Evolutionary conservation across 2,888 invertebrate species (phyloP).

Genomic region (Rhorus exstirpatorius): DNA sequence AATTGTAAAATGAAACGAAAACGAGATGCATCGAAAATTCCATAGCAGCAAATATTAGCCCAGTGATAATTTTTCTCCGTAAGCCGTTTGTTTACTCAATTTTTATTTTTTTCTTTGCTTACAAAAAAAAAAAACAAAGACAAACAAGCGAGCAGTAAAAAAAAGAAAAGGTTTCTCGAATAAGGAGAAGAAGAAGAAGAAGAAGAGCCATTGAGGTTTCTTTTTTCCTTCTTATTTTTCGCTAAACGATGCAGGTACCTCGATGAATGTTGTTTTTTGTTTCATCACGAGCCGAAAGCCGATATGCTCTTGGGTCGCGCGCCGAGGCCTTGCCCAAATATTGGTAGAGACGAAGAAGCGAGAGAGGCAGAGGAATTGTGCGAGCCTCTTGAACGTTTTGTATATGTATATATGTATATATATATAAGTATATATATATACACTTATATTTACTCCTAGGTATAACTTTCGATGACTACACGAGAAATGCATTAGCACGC

Average conservation of each 20-base stretch:
- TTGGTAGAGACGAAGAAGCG: slow-evolving; percentile 69
- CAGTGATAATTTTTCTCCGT: slow-evolving; percentile 8
- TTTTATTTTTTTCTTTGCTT: slow-evolving; percentile 5
- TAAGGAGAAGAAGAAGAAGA: too few species aligned
- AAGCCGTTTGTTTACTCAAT: background rate
- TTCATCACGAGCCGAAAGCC: slow-evolving; percentile 61
- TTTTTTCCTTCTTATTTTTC: slow-evolving; percentile 15
- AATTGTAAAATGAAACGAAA: background rate
- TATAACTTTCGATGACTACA: slow-evolving; percentile 74
- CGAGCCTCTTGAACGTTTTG: slow-evolving; percentile 9
- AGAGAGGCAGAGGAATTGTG: slow-evolving; percentile 54
- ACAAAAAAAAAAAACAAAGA: slow-evolving; percentile 7
- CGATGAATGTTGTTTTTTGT: slow-evolving; percentile 62
- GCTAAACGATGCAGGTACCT: slow-evolving; percentile 51
- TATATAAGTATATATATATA: too few species aligned
- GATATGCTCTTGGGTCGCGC: slow-evolving; percentile 50
- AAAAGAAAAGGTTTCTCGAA: background rate
- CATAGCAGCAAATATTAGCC: background rate
- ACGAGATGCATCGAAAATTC: background rate
- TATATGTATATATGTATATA: slow-evolving; percentile 42
- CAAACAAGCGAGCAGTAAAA: slow-evolving; percentile 5
- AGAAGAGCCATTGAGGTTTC: slow-evolving; percentile 5
- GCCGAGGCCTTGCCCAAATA: slow-evolving; percentile 78
- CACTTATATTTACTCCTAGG: too few species aligned
- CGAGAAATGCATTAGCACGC: slow-evolving; percentile 82